Evolutionary conservation across 2,113 vertebrate species (phyloP), one percentile per base, ranked within the genome.

Genomic region (Ciconia boyciana): DNA sequence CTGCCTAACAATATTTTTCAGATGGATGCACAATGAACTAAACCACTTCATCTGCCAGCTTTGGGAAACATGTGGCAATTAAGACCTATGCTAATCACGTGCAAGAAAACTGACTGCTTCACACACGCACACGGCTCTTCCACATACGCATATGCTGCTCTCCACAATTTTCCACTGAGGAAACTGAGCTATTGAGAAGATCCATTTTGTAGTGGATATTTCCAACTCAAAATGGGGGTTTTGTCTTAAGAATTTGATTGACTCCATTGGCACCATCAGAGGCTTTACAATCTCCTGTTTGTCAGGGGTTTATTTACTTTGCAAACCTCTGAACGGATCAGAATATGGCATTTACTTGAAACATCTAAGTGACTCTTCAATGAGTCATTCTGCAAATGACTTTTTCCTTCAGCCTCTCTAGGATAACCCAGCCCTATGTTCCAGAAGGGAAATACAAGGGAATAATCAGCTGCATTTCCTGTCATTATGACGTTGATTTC

Each of bases 391-490:
- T 92, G 65, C 22, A 89, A 92, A 31, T 32, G 14, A 43, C 39
- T 92, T 92, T 71, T 95, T 88, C 43, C 60, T 87, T 92, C 72
- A 89, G 36, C 51, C 41, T 92, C 31, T 76, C 89, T 48, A 84
- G 55, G 32, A 86, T 77, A 74, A 75, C 49, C 36, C 19, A 83
- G 25, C 5, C 41, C 24, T 46, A 17, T 2, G 1, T 39, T 78
- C 25, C n/a, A 87, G 43, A 75, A 54, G 29, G 22, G 17, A 81
- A 94, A 91, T 43, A 52, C 22, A 55, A 46, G 26, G 26, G 16
- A 87, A 90, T 51, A 76, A 87, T 83, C 76, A 74, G 12, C 64
- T 70, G 31, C 1, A 1, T 89, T 80, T 81, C 34, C 66, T 5
- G 2, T 49, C 32, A 25, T 49, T 74, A 77, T 22, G 16, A 14